phyloP scores from a whole-genome alignment of 2,888 invertebrate species.

The Drosophila mimica region DNA sequence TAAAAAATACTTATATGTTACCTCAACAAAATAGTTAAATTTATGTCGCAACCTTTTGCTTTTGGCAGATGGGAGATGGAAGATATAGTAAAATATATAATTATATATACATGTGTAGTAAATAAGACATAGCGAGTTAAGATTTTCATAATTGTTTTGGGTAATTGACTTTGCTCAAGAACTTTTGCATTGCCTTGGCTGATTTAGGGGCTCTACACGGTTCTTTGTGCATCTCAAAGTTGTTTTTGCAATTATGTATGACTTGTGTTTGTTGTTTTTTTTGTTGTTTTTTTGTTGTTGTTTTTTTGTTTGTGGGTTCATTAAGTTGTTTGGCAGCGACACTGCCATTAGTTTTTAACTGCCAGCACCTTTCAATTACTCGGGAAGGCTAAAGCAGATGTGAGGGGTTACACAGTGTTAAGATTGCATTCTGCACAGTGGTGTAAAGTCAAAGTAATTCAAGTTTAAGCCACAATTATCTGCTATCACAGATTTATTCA shows the following conservation, averaged over 20 bases:
- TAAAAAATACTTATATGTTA: neutral
- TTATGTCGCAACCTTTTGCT: constrained; percentile 9
- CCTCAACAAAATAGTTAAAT: constrained; percentile 31
- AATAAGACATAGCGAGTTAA: constrained; percentile 19
- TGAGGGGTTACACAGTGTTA: constrained; percentile 46
- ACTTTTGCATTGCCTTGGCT: constrained; percentile 55
- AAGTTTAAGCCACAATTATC: neutral
- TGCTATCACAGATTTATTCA: too few species aligned
- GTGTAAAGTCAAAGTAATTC: neutral
- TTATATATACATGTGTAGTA: neutral
- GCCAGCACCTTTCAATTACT: constrained; percentile 41
- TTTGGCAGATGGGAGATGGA: constrained; percentile 14
- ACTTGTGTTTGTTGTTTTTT: constrained; percentile 1
- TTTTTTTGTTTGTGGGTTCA: constrained; percentile 23
- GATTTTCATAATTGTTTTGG: constrained; percentile 45
- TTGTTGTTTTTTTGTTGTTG: neutral
- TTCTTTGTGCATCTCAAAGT: constrained; percentile 49
- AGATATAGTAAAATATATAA: neutral
- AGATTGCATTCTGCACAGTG: constrained; percentile 39
- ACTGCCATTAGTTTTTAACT: constrained; percentile 46
- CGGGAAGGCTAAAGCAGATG: constrained; percentile 41
- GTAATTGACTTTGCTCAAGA: constrained; percentile 63
- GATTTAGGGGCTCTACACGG: constrained; percentile 29
- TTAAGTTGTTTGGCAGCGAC: constrained; percentile 49
- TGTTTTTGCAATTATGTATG: neutral